These are phyloP conservation scores for Guaruba guarouba DNA, from an alignment of 2,113 vertebrate genomes.

Conservation along the genomic window DNA sequence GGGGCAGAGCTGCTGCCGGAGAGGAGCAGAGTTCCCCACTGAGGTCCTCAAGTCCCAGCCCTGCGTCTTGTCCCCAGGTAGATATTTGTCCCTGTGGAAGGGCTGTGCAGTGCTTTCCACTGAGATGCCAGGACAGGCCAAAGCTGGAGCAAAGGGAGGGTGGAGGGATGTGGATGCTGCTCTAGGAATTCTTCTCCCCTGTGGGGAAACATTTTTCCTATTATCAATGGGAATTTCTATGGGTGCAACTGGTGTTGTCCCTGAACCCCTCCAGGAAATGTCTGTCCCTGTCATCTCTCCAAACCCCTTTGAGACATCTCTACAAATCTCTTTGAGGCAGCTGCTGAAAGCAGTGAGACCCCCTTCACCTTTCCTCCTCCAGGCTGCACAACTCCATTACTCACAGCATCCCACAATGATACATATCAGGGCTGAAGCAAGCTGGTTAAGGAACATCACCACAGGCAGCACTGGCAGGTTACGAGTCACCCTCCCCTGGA, in stretches of 20 bases:
- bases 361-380: fast-evolving
- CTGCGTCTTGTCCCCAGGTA: fast-evolving
- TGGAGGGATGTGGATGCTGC: not conserved
- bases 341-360: not conserved
- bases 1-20: not conserved
- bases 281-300: not conserved
- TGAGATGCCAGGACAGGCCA: not conserved
- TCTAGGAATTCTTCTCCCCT: not conserved
- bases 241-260: not conserved
- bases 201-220: not conserved
- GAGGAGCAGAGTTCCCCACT: not conserved
- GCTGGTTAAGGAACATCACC: not conserved
- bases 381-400: not conserved
- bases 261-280: not conserved
- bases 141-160: not conserved
- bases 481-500: not conserved
- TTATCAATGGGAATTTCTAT: not conserved
- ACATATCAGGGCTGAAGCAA: not conserved
- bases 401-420: not conserved
- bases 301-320: not conserved
- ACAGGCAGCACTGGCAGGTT: not conserved
- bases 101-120: not conserved
- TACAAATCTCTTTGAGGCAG: not conserved
- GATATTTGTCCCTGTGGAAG: not conserved
- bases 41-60: fast-evolving